Base-by-base conservation (phyloP, 2,113 vertebrate species). In the Corythaeola cristata region DNA sequence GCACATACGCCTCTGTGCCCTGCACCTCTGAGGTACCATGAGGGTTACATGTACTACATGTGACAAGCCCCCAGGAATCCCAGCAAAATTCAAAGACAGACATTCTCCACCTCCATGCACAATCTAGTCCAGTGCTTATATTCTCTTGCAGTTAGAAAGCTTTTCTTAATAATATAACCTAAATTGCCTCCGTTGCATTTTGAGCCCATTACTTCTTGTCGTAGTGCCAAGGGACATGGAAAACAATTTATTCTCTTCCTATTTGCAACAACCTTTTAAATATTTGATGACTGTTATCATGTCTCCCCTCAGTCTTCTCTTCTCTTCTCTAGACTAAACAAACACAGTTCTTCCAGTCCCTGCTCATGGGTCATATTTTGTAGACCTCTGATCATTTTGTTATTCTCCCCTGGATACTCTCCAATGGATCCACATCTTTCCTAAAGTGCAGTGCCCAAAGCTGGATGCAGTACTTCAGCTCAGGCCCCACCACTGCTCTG, bases 261-360 rank as follows among this genome's bases (percentile, higher is more conserved):
- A 76, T 82, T 88, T 93, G 77, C 39, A 96, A 85, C 69, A 97
- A 97, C 94, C 96, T 96, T 94, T 95, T 58, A 93, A 89, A 94
- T 96, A 96, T 72, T 93, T 93, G 84, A 96, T 88, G 81, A 60
- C 84, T 79, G 84, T 87, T 96, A 97, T 89, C 84, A 78, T 87
- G 80, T 96, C 89, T 96, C 89, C 73, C 66, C 37, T 95, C 49
- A 64, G 87, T 72, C 33, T 35, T 94, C 79, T 74, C 33, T 35
- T 94, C 79, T 74, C 56, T 59, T 91, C 87, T 82, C 66, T 93
- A 97, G 96, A 97, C 96, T 97, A 97, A 97, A 97, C 93, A 97
- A 97, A 96, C 87, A 88, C 50, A 79, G 62, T 82, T 89, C 80
- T 87, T 94, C 62, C 87, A 93, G 62, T 85, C 56, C 87, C 89